phyloP scores from a whole-genome alignment of 2,113 vertebrate genomes.

The Epinephelus fuscoguttatus region DNA sequence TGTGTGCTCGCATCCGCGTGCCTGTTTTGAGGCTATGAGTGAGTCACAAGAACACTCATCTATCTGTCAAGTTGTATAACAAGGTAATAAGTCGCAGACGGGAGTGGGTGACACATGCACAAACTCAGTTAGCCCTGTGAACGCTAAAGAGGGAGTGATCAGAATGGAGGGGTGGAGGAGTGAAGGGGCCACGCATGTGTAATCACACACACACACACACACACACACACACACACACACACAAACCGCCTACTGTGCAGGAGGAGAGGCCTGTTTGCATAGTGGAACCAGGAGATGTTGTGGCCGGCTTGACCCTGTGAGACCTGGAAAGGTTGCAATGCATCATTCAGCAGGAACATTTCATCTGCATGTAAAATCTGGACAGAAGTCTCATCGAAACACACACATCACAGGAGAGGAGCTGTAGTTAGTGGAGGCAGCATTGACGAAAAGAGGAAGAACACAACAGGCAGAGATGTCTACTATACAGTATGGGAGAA shows the following conservation, averaged over 20 bases:
- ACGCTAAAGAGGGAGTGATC: constrained; percentile 44
- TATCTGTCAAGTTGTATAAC: constrained; percentile 47
- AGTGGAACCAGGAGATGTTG: constrained; percentile 58
- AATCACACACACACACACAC: constrained; percentile 40
- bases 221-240: constrained; percentile 37
- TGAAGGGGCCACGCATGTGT: constrained; percentile 37
- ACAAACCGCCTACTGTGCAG: constrained; percentile 72
- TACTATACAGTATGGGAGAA: background rate
- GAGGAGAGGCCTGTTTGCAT: constrained; percentile 62
- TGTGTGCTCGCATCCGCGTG: constrained; percentile 8
- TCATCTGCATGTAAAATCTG: constrained; percentile 5
- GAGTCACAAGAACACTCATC: constrained; percentile 66
- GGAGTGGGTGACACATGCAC: constrained; percentile 61
- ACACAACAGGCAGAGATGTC: background rate
- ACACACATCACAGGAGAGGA: background rate
- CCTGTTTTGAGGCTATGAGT: constrained; percentile 25
- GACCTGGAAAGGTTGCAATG: constrained; percentile 72
- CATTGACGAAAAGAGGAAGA: background rate
- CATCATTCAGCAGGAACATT: constrained; percentile 61
- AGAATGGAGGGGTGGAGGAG: constrained; percentile 40
- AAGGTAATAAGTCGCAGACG: constrained; percentile 53
- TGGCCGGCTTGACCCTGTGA: constrained; percentile 55
- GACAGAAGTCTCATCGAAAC: background rate
- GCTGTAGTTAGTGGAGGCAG: background rate
- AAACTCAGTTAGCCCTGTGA: constrained; percentile 50